Base-by-base conservation (phyloP, 64 coral and sea anemone species). In the Pocillopora verrucosa region DNA sequence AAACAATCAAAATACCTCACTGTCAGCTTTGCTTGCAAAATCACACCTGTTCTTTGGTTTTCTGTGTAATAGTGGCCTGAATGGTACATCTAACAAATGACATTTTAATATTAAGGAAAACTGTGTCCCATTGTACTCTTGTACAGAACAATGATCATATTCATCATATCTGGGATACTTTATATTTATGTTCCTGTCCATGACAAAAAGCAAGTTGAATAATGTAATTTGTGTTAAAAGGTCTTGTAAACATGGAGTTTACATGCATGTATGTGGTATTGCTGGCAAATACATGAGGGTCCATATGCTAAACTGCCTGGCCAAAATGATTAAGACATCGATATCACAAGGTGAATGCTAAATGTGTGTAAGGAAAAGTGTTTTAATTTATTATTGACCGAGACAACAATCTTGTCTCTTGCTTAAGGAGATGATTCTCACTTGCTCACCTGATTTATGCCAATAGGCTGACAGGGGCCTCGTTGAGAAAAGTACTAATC, bases 11-110 rank as follows among this genome's bases (percentile, higher is more conserved):
- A 19, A 25, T 57, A 85, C 82, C 82, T 85, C 82, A 58, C 15
- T 72, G 25, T 85, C 82, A 72, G 82, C 61, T 72, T 70, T 56
- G 15, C 63, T 85, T 85, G 82, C 82, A 41, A 72, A 72, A 7
- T 72, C 11, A 30, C 37, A 22, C 36, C 65, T 24, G 36, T 58
- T 72, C 9, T 11, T 13, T 26, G 22, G 10, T 41, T 22, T 36
- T 11, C 26, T 10, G 4, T 56, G 61, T 56, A 45, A 38, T 56
- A 45, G 24, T 58, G 14, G 56, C n/a, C 65, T 85, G 37, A 69
- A 85, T 56, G 64, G 64, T 30, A 13, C 15, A 85, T 85, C 82
- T 85, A 19, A 85, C 67, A 85, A 85, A 0, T 45, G 15, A 67
- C 22, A 25, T 25, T 24, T 30, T 25, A 11, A 24, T 1, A 24